Conservation (phyloP, 2,888 invertebrate species). For the Lasioglossum pauxillum region DNA sequence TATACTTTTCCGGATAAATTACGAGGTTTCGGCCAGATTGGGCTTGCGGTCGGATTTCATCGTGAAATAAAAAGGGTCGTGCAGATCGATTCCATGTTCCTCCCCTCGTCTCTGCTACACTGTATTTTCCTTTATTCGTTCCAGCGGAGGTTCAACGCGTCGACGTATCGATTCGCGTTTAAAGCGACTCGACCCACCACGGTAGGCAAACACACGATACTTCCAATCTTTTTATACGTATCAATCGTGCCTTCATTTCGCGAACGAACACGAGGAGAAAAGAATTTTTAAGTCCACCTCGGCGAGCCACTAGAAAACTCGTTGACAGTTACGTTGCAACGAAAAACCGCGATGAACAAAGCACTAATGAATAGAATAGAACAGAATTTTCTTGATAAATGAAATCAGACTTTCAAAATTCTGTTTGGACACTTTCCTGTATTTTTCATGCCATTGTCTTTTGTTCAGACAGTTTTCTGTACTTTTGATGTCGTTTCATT, state of each 20-base stretch:
- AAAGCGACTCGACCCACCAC: slow-evolving; percentile 31
- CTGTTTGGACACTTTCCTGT: neutral
- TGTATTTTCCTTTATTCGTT: slow-evolving; percentile 59
- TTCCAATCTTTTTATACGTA: slow-evolving; percentile 22
- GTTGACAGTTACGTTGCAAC: neutral
- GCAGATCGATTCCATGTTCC: slow-evolving; percentile 43
- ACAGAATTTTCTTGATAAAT: neutral
- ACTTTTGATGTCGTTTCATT: no score
- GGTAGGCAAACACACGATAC: slow-evolving; percentile 33
- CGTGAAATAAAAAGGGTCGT: slow-evolving; percentile 66
- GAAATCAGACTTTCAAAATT: neutral
- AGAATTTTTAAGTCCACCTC: slow-evolving; percentile 6
- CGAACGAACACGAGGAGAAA: neutral
- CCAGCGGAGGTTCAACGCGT: slow-evolving; percentile 50
- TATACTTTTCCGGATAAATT: slow-evolving; percentile 67
- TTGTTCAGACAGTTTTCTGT: neutral
- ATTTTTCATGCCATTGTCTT: neutral
- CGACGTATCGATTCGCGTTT: slow-evolving; percentile 59
- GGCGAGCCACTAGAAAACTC: neutral
- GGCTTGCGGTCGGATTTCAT: slow-evolving; percentile 60
- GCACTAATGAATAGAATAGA: neutral
- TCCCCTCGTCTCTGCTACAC: slow-evolving; percentile 12
- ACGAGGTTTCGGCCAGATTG: slow-evolving; percentile 60
- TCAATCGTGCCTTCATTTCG: slow-evolving; percentile 21
- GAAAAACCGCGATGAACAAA: neutral